A percentile compares a stretch with the other conserved stretches of the same genome.
Conservation (phyloP, 2,113 vertebrate species). For the Cranoglanis bouderius region DNA sequence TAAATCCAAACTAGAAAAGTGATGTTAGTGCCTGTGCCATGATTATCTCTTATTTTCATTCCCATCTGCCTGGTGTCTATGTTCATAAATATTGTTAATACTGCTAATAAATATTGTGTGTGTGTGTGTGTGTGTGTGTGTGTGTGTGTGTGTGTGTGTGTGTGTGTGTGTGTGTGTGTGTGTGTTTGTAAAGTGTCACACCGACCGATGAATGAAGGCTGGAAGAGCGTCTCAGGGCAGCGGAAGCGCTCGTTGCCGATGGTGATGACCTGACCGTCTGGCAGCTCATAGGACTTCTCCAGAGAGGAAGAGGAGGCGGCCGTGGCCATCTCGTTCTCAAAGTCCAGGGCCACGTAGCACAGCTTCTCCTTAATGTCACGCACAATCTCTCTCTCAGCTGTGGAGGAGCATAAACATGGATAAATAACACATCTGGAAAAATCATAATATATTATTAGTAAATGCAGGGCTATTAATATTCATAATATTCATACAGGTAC, state of each 20-base stretch:
- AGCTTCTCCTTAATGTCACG: constrained; percentile 92
- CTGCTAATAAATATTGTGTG: not conserved
- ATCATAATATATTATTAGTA: not conserved
- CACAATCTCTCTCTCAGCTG: constrained; percentile 90
- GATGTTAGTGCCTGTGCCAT: not conserved
- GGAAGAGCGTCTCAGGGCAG: constrained; percentile 89
- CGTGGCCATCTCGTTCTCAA: constrained; percentile 91
- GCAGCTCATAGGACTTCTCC: constrained; percentile 89
- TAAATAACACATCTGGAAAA: constrained; percentile 2
- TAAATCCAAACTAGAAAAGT: too few relatives aligned
- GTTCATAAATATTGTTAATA: not conserved
- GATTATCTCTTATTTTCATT: not conserved
- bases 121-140: not conserved
- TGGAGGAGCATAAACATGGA: not conserved
- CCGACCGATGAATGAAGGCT: constrained; percentile 88
- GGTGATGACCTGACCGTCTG: constrained; percentile 89
- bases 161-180: not conserved
- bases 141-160: not conserved
- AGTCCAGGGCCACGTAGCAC: constrained; percentile 88
- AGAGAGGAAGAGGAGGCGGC: constrained; percentile 88
- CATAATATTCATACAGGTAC: not conserved
- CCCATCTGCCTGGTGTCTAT: not conserved
- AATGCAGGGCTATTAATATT: not conserved
- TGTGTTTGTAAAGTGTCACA: not conserved
- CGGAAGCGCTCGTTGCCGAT: constrained; percentile 90